phyloP scores from a whole-genome alignment of 2,113 vertebrate species.

The Cyphomyrus discorhynchus region DNA sequence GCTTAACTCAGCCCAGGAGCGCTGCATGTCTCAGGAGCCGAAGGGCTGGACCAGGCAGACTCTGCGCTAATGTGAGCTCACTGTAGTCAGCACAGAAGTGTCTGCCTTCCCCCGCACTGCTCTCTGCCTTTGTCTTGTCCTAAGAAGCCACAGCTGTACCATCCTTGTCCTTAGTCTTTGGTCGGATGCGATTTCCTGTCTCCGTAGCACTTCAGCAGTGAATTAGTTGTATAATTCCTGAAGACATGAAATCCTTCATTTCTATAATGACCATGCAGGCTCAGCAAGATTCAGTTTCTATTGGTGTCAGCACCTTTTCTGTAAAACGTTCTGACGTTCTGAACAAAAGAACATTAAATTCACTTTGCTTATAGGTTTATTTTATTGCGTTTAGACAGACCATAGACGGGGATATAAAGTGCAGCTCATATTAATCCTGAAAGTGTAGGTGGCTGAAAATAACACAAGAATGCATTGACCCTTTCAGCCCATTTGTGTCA shows the following conservation, averaged over 20 bases:
- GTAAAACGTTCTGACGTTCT: neutral
- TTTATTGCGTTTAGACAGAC: neutral
- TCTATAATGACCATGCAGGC: neutral
- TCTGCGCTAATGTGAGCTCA: neutral
- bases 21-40: neutral
- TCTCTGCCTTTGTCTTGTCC: neutral
- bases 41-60: neutral
- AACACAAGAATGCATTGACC: neutral
- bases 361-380: neutral
- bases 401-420: neutral
- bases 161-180: neutral
- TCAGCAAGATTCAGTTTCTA: neutral
- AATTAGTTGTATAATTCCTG: neutral
- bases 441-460: neutral
- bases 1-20: neutral
- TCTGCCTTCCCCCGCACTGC: neutral
- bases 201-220: neutral
- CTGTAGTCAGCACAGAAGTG: neutral
- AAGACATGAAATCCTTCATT: neutral
- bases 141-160: neutral
- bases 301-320: neutral
- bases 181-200: neutral
- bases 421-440: neutral
- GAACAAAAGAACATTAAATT: neutral
- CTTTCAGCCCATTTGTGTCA: neutral